These are phyloP conservation scores for Drosophila gunungcola DNA, from an alignment of 1,140 invertebrate genomes.

Conservation along the genomic window DNA sequence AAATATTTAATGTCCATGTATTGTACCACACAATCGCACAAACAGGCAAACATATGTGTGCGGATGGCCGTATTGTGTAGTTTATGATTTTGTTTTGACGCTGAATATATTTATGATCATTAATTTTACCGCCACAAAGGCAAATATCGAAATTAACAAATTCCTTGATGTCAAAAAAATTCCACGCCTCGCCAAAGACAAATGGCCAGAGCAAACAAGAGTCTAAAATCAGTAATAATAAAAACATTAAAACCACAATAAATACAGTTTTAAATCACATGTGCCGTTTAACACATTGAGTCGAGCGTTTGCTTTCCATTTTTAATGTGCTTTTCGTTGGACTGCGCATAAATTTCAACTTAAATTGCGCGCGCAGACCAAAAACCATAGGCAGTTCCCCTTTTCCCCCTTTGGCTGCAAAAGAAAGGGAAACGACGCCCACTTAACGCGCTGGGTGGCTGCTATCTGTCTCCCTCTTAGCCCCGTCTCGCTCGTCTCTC, in stretches of 20 bases:
- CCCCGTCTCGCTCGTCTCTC: constrained; percentile 7
- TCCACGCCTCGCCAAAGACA: constrained; percentile 78
- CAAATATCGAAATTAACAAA: constrained; percentile 71
- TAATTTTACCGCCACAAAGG: constrained; percentile 64
- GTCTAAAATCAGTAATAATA: constrained; percentile 42
- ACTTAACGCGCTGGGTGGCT: constrained; percentile 74
- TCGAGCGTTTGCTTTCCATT: constrained; percentile 49
- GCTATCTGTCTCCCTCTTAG: constrained; percentile 13
- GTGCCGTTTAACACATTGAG: constrained; percentile 82
- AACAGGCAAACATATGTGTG: constrained; percentile 20
- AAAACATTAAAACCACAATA: constrained; percentile 55
- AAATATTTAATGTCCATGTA: constrained; percentile 81
- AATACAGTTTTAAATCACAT: constrained; percentile 77
- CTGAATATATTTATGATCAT: constrained; percentile 58
- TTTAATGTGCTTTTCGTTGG: constrained; percentile 52
- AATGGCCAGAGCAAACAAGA: constrained; percentile 57
- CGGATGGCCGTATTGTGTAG: constrained; percentile 43
- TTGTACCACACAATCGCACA: constrained; percentile 56
- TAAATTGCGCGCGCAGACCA: constrained; percentile 80
- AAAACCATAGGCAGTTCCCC: constrained; percentile 24
- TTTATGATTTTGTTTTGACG: constrained; percentile 71
- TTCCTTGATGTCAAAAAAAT: constrained; percentile 75
- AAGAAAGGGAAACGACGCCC: constrained; percentile 57
- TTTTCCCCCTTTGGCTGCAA: constrained; percentile 1
- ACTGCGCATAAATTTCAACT: constrained; percentile 75